phyloP scores from a whole-genome alignment of 53 echinoderm and acorn worm genomes.

The Glandiceps talaboti region DNA sequence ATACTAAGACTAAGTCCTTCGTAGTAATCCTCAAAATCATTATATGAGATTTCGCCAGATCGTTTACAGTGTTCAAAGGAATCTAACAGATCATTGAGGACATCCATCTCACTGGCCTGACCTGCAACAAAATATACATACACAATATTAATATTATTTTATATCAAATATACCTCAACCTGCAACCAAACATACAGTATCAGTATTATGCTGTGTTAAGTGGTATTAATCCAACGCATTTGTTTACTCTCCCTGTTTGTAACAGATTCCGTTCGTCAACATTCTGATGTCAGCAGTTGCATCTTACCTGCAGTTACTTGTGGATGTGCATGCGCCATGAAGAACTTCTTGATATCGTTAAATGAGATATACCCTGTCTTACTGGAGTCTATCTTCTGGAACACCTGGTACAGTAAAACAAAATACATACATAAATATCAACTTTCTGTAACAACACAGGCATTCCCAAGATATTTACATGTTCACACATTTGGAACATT shows the following conservation, averaged over 20 bases:
- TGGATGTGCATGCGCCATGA: slow-evolving; percentile 64
- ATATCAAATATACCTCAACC: too few species aligned
- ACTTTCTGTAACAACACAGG: too few species aligned
- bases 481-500: too few species aligned
- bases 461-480: too few species aligned
- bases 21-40: slow-evolving; percentile 93
- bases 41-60: slow-evolving; percentile 54
- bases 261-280: too few species aligned
- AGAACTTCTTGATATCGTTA: slow-evolving; percentile 86
- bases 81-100: slow-evolving; percentile 55
- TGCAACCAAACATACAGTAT: not conserved
- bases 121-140: slow-evolving; percentile 51
- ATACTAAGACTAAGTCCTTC: slow-evolving; percentile 68
- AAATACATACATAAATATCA: too few species aligned
- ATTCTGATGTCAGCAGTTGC: too few species aligned
- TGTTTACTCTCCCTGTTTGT: too few species aligned
- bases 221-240: not conserved
- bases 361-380: slow-evolving; percentile 72
- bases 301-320: slow-evolving; percentile 58
- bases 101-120: slow-evolving; percentile 40
- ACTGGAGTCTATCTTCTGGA: slow-evolving; percentile 88
- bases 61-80: slow-evolving; percentile 44
- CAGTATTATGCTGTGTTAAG: not conserved
- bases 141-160: too few species aligned
- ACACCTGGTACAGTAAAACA: slow-evolving; percentile 40